These are phyloP conservation scores for Heteractis magnifica DNA, from an alignment of 92 coral and sea anemone genomes.

Conservation along the genomic window DNA sequence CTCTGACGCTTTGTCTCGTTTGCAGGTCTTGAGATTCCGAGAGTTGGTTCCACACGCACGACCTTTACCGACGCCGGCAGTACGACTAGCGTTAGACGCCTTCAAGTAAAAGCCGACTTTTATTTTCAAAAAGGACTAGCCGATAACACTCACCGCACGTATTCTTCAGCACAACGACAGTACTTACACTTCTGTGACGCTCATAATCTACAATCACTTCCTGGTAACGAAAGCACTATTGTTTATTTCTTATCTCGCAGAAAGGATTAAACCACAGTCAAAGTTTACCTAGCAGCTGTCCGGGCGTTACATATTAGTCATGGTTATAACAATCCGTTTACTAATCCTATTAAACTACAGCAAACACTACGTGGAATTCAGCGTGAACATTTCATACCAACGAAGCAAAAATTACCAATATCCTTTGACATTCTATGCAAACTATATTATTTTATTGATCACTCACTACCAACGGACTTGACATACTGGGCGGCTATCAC, in stretches of 20 bases:
- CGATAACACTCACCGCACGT: conserved; percentile 37
- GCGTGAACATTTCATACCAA: background rate
- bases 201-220: background rate
- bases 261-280: background rate
- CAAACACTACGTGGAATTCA: background rate
- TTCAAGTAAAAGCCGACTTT: conserved; percentile 10
- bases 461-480: background rate
- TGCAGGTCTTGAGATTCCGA: conserved; percentile 31
- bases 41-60: conserved; percentile 7
- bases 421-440: background rate
- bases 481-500: conserved; percentile 51
- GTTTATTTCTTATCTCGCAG: background rate
- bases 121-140: conserved; percentile 22
- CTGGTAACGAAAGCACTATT: background rate
- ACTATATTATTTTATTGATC: background rate
- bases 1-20: conserved; percentile 52
- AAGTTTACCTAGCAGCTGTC: conserved; percentile 22
- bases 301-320: background rate
- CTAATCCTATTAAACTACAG: background rate
- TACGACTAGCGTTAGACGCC: conserved; percentile 11
- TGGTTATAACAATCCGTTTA: background rate
- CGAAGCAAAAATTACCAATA: background rate
- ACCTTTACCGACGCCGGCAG: conserved; percentile 8
- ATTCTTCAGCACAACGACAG: conserved; percentile 50
- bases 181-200: conserved; percentile 37